Base-by-base conservation (phyloP, 2,888 invertebrate genomes). In the Leptogaster cylindrica region DNA sequence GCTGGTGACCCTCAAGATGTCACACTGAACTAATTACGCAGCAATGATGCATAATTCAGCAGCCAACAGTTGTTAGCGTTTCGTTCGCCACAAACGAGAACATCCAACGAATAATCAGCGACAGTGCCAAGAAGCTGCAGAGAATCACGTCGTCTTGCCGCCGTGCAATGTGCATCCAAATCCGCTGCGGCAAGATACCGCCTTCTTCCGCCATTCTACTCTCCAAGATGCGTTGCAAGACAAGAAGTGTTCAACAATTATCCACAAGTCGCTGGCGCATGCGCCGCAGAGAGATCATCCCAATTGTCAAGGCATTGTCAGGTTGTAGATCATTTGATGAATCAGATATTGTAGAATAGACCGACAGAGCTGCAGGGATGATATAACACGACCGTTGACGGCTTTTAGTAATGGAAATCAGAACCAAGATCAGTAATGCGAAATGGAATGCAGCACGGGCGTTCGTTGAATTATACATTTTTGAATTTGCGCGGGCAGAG, bases 21-120 rank as follows among this genome's bases (percentile, higher is more conserved):
- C 58, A 58, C 58, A 58, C 58, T 58, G 41, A 58, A 58, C 58
- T 58, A 58, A 58, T 58, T 58, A 58, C 58, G 25, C 36, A 58
- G 58, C n/a, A 58, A 58, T 39, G 23, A 58, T 58, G 58, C 58
- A 58, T 58, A 28, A 58, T 58, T 58, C 58, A 58, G 41, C 39
- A 58, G 58, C 14, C 18, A 27, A 36, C 25, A 20, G 36, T 58
- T 27, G 58, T 25, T 25, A 25, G 58, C 58, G 58, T 23, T 58
- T n/a, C n/a, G n/a, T 20, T 41, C 27, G 41, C 39, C 31, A 41
- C 58, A 39, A 39, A 39, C 14, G 39, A 58, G 58, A 20, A 10
- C 36, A 58, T 4, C 8, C 7, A 39, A 25, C 8, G 58, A 58
- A 41, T 25, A 58, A 12, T 16, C 39, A 14, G 23, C 23, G 12